phyloP scores from a whole-genome alignment of 2,888 invertebrate species.

The Brachyptera putata region DNA sequence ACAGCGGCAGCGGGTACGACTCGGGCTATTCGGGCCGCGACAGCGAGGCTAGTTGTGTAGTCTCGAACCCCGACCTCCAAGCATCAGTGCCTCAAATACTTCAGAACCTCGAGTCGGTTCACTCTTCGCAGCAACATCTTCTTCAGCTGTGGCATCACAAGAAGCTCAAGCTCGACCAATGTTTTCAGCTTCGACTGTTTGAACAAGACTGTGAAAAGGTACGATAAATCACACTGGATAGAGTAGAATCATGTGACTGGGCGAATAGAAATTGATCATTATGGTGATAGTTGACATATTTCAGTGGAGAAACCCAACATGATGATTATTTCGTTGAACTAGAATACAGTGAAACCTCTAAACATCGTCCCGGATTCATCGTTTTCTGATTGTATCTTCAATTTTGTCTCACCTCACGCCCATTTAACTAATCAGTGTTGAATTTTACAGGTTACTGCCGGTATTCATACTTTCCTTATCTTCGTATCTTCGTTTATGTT shows the following conservation, averaged over 20 bases:
- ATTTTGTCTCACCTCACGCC: too few species aligned
- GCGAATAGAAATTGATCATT: too few species aligned
- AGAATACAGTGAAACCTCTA: too few species aligned
- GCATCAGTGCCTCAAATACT: constrained; percentile 64
- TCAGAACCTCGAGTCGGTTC: constrained; percentile 80
- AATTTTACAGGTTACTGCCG: background rate
- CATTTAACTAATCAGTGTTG: background rate
- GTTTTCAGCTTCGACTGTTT: constrained; percentile 90
- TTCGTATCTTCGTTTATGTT: constrained; percentile 24
- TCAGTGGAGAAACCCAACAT: too few species aligned
- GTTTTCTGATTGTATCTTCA: too few species aligned
- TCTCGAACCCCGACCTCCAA: constrained; percentile 59
- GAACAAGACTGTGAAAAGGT: constrained; percentile 97
- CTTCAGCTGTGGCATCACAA: constrained; percentile 93
- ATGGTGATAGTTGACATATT: too few species aligned
- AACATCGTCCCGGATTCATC: too few species aligned
- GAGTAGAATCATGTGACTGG: background rate
- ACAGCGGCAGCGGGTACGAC: constrained; percentile 60
- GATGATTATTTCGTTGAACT: too few species aligned
- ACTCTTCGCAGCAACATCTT: constrained; percentile 85
- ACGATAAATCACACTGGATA: constrained; percentile 23
- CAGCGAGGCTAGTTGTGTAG: constrained; percentile 53
- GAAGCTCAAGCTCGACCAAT: constrained; percentile 90
- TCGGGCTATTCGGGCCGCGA: constrained; percentile 70
- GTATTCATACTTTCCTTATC: background rate